Evolutionary conservation across 2,888 invertebrate genomes (phyloP).

Genomic region (Drosophila histrio): DNA sequence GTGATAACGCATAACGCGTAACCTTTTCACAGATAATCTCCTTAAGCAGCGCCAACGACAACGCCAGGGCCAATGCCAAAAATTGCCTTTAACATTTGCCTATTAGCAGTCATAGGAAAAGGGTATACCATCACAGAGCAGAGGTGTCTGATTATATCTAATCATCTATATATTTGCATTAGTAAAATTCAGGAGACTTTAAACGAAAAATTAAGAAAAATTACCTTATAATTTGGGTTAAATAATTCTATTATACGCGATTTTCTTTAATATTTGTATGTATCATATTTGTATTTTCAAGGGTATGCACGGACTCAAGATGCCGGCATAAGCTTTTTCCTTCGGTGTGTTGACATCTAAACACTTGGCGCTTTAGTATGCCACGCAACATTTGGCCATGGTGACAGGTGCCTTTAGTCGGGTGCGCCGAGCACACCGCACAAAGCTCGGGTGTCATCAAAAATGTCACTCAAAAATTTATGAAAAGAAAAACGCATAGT

Average conservation of each 20-base stretch:
- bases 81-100: slow-evolving; percentile 46
- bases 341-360: slow-evolving; percentile 70
- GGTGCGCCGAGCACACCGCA: slow-evolving; percentile 43
- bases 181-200: not conserved
- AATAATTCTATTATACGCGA: not conserved
- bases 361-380: slow-evolving; percentile 76
- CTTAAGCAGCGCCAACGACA: slow-evolving; percentile 57
- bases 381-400: slow-evolving; percentile 78
- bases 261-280: not conserved
- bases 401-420: slow-evolving; percentile 80
- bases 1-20: slow-evolving; percentile 80
- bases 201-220: not conserved
- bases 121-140: slow-evolving; percentile 17
- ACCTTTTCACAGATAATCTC: slow-evolving; percentile 80
- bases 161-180: not conserved
- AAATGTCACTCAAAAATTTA: slow-evolving; percentile 82
- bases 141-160: not conserved
- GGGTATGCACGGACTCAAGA: slow-evolving; percentile 26
- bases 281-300: not conserved
- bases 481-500: slow-evolving; percentile 73
- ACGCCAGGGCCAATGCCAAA: slow-evolving; percentile 50
- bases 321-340: slow-evolving; percentile 9
- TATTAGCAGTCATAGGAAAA: slow-evolving; percentile 22
- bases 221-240: not conserved
- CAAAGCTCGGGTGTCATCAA: slow-evolving; percentile 80